Conservation (phyloP, 2,113 vertebrate species). For the Theristicus caerulescens region DNA sequence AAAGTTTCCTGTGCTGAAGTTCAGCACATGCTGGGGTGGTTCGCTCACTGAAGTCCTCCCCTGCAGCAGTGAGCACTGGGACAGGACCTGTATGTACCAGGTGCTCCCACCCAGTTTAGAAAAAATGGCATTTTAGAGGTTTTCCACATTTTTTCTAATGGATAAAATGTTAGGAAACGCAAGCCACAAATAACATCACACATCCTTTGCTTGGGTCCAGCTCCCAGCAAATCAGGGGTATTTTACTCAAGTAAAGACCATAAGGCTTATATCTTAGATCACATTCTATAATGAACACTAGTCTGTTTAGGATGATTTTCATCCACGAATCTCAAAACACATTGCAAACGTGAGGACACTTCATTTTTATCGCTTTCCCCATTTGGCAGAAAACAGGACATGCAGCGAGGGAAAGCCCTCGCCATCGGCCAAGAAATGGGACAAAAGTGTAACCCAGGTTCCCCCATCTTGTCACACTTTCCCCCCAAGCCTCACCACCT, state of each 20-base stretch:
- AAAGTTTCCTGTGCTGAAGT: background rate
- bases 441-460: background rate
- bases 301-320: background rate
- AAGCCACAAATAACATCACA: accelerated
- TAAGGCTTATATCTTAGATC: background rate
- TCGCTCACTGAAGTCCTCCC: background rate
- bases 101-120: background rate
- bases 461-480: background rate
- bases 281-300: accelerated
- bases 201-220: background rate
- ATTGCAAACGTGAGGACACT: background rate
- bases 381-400: background rate
- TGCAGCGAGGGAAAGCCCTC: background rate
- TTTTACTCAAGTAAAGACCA: background rate
- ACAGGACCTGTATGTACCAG: background rate
- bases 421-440: accelerated
- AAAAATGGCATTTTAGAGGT: background rate
- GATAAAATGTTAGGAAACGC: background rate
- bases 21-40: background rate
- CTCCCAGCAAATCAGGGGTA: background rate
- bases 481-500: background rate
- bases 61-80: background rate
- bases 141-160: background rate
- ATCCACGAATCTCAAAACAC: background rate
- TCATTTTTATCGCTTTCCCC: background rate